These are phyloP conservation scores for Lasioglossum figueresi DNA, from an alignment of 2,888 invertebrate genomes.

Conservation along the genomic window DNA sequence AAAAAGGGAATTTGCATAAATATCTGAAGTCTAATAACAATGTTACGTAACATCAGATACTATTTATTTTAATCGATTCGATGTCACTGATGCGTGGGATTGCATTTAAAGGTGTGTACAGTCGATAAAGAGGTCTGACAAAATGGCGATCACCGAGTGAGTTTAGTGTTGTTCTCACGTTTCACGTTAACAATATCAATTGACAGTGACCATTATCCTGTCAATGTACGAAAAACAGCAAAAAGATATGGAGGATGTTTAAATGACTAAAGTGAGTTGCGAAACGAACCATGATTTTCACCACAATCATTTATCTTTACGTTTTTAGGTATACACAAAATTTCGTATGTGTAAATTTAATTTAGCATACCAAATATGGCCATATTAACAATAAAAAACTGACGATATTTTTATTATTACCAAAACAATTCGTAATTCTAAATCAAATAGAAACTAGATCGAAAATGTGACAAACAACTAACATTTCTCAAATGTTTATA, in stretches of 20 bases:
- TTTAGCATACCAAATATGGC: slow-evolving; percentile 25
- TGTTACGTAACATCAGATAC: slow-evolving; percentile 44
- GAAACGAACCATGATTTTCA: slow-evolving; percentile 24
- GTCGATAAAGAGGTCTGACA: slow-evolving; percentile 61
- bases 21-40: background rate
- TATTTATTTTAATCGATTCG: slow-evolving; percentile 56
- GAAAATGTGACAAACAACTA: slow-evolving; percentile 17
- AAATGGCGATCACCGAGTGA: slow-evolving; percentile 62
- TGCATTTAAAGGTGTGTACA: slow-evolving; percentile 53
- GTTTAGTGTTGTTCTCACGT: slow-evolving; percentile 40
- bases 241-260: slow-evolving; percentile 1
- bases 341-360: slow-evolving; percentile 14
- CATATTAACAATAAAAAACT: slow-evolving; percentile 3
- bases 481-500: slow-evolving; percentile 52
- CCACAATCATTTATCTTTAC: slow-evolving; percentile 14
- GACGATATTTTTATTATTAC: slow-evolving; percentile 18
- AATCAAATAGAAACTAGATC: slow-evolving; percentile 1
- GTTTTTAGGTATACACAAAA: slow-evolving; percentile 20
- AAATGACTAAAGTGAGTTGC: slow-evolving; percentile 22
- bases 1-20: background rate
- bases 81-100: slow-evolving; percentile 47
- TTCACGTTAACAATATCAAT: slow-evolving; percentile 11
- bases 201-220: slow-evolving; percentile 18
- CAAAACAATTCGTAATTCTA: background rate
- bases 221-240: slow-evolving; percentile 4